Conservation (phyloP, 1,140 invertebrate genomes). For the Agrilus planipennis region DNA sequence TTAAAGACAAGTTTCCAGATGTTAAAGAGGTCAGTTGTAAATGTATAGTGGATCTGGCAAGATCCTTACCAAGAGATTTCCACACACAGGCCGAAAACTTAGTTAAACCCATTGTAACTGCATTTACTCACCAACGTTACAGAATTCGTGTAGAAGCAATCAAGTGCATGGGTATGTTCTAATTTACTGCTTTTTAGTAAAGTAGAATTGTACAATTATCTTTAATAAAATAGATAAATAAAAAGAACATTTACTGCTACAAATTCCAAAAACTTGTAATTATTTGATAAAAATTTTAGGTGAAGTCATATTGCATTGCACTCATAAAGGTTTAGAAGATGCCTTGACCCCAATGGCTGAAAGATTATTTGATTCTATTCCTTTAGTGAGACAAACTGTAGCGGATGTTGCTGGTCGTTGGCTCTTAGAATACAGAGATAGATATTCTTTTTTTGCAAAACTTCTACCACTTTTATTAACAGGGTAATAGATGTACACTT, state of each 20-base stretch:
- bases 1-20: conserved; percentile 63
- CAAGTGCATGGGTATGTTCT: conserved; percentile 50
- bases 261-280: too few relatives aligned
- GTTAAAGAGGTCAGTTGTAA: conserved; percentile 67
- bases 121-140: conserved; percentile 70
- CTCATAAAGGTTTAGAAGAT: conserved; percentile 45
- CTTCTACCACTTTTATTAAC: conserved; percentile 66
- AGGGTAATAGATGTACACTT: conserved; percentile 32
- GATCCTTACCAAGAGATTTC: conserved; percentile 53
- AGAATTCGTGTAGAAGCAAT: conserved; percentile 62
- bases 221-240: conserved; percentile 6
- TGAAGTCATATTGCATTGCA: conserved; percentile 28
- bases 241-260: conserved; percentile 16
- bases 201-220: background rate
- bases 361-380: conserved; percentile 60
- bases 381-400: conserved; percentile 52
- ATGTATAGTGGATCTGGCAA: conserved; percentile 52
- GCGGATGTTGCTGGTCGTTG: conserved; percentile 52
- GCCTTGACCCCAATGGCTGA: conserved; percentile 50
- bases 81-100: conserved; percentile 59
- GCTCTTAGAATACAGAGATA: conserved; percentile 55
- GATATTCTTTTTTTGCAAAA: conserved; percentile 67
- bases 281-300: conserved; percentile 12
- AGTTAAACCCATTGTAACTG: conserved; percentile 56
- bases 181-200: too few relatives aligned